Evolutionary conservation across 2,797 vertebrate species (phyloP), one percentile per base, ranked within the genome.

Genomic region (Podarcis lilfordi): DNA sequence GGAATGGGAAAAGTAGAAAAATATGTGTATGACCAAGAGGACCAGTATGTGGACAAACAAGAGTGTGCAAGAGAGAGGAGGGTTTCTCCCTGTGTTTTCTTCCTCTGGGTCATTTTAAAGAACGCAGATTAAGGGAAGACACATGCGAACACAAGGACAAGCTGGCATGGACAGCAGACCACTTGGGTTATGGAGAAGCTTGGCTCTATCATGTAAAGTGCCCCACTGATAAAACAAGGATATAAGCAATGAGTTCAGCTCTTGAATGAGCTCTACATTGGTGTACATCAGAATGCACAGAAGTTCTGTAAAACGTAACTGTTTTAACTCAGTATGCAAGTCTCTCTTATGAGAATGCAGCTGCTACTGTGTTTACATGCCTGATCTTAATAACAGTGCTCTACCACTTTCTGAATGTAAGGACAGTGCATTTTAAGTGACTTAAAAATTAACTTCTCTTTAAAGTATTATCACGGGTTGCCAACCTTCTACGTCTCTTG

Each of bases 331-430:
- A 59, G 37, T 1, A 35, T 37, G 8, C 35, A 59, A 1, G 8
- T 59, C 32, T 72, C 7, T 35, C 50, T 74, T 0, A 6, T 7
- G n/a, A 80, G 86, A 82, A 61, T 71, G 1, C 3, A 9, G 80
- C 50, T 80, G 13, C 29, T 76, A 35, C 23, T 55, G 21, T 0
- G 1, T 71, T 55, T 88, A 61, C 66, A 32, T 45, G 74, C 1
- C 0, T 74, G 5, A 72, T 71, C 45, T 43, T 64, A 66, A 85
- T 90, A 91, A 91, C 80, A 79, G 8, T 68, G 85, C 61, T 86
- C 45, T 84, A 90, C 91, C 87, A 37, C 55, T 82, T 72, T 71
- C 82, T 69, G 74, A 2, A 2, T 11, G 82, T 2, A 2, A 80
- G 80, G 66, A 15, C 27, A 79, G 78, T 0, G 1, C 1, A 0